Evolutionary conservation across 92 coral and sea anemone genomes (phyloP), one percentile per base, ranked within the genome.

Genomic region (Desmophyllum pertusum): DNA sequence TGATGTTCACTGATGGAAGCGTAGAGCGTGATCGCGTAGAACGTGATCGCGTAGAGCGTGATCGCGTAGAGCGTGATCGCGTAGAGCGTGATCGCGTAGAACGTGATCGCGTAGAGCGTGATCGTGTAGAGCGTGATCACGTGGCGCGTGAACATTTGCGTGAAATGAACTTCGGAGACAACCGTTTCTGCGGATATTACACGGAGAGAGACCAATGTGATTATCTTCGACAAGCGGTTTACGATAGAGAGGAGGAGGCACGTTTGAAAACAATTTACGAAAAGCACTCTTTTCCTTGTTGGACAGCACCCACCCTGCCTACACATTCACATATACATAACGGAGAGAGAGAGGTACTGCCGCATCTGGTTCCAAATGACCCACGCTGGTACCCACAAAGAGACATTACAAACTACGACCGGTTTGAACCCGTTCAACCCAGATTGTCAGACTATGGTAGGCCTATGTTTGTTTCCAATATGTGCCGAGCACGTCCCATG

Each of bases 221-320:
- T 17, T 19, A 48, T 30, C n/a, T n/a, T n/a, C n/a, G 29, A 3
- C 71, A 14, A 21, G 41, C 36, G 15, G 10, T 21, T 11, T 61
- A 42, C 23, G 18, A 33, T 1, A 51, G 4, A n/a, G n/a, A n/a
- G 18, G 33, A 64, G 19, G 36, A 31, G 3, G 11, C 46, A 1
- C 41, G 11, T 31, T 5, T 43, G 15, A 79, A 30, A 43, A 17
- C 40, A 14, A 6, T 18, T 18, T 0, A 30, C 40, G 35, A 62
- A 31, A 63, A 66, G 7, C 42, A 15, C n/a, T 11, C 65, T 21
- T 37, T 51, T 68, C 84, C 84, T 36, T 38, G 46, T 80, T 67
- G 84, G 75, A 21, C 36, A 3, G 62, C 21, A 23, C 42, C 27
- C 8, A 23, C 51, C 25, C 43, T 13, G 3, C 73, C 42, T 29